Evolutionary conservation across 1,140 invertebrate species (phyloP), one percentile per base, ranked within the genome.

Genomic region (Colletes latitarsis): DNA sequence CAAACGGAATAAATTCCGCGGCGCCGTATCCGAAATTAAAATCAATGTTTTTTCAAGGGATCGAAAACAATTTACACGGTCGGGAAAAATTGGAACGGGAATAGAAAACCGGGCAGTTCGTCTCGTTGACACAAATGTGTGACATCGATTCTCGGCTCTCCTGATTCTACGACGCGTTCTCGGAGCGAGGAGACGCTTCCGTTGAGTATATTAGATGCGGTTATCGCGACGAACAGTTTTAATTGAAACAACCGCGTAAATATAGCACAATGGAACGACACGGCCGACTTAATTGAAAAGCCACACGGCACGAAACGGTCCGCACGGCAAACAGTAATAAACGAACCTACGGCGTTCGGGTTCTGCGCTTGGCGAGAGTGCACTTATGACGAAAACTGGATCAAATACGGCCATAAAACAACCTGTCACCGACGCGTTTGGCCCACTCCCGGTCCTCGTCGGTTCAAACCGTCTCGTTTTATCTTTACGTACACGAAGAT

Each of bases 271-370:
- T 39, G 73, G 9, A 43, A 57, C 55, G 30, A 74, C 43, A 39
- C 57, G 52, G 41, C 57, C 58, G 17, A 71, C 70, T 78, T 85
- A 86, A 86, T 82, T 82, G 84, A 66, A 85, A 78, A 75, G 58
- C 69, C 55, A 53, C 76, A 69, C 12, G 41, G 53, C 10, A 10
- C 46, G 41, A 62, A 84, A 74, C 60, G 71, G 55, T 72, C 72
- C 39, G 68, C 19, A 17, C 52, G 46, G 12, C 30, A 55, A 64
- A 82, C 43, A n/a, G 64, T 84, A 81, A 85, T 85, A 69, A 84
- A 85, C 72, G 77, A 68, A 78, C 57, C 46, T 4, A 49, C 43
- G 15, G 15, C 55, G 49, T 83, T 82, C 21, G 81, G 63, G 52
- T 73, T 53, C 43, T 69, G 52, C 72, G 10, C 68, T 79, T 67